Evolutionary conservation across 1,140 invertebrate species (phyloP).

Genomic region (Lasioglossum albipes): DNA sequence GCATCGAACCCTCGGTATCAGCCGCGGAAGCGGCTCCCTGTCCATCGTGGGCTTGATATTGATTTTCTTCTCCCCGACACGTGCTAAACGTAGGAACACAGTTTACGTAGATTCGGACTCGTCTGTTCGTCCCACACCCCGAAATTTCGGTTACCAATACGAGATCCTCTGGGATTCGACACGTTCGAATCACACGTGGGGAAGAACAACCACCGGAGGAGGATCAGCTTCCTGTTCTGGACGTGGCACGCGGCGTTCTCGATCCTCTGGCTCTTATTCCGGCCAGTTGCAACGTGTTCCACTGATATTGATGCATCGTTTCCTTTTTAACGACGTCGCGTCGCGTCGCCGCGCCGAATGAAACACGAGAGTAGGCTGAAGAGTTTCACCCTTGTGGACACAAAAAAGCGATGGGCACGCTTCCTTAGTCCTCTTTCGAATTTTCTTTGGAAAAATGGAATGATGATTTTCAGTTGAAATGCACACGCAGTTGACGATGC

Average conservation of each 20-base stretch:
- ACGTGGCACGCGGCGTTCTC: not conserved
- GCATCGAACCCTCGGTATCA: not conserved
- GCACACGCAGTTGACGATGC: too few species aligned
- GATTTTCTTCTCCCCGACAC: not conserved
- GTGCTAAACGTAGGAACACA: not conserved
- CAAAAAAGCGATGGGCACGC: not conserved
- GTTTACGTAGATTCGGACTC: constrained; percentile 1
- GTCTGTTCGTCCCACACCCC: constrained; percentile 4
- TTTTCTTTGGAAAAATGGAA: too few species aligned
- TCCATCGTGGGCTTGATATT: not conserved
- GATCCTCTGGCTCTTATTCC: not conserved
- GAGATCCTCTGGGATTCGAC: constrained; percentile 29
- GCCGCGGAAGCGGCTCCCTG: not conserved
- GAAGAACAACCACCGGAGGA: not conserved
- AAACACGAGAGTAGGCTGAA: too few species aligned
- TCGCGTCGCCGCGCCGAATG: too few species aligned
- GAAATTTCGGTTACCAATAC: constrained; percentile 36
- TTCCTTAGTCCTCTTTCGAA: too few species aligned
- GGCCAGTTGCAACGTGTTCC: constrained; percentile 28
- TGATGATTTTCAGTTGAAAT: too few species aligned
- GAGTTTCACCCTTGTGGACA: not conserved
- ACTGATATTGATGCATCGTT: constrained; percentile 30
- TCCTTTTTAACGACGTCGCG: constrained; percentile 1
- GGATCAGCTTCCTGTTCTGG: constrained; percentile 39
- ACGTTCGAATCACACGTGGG: constrained; percentile 42